Base-by-base conservation (phyloP, 2,888 invertebrate genomes). In the Torymus texanus region DNA sequence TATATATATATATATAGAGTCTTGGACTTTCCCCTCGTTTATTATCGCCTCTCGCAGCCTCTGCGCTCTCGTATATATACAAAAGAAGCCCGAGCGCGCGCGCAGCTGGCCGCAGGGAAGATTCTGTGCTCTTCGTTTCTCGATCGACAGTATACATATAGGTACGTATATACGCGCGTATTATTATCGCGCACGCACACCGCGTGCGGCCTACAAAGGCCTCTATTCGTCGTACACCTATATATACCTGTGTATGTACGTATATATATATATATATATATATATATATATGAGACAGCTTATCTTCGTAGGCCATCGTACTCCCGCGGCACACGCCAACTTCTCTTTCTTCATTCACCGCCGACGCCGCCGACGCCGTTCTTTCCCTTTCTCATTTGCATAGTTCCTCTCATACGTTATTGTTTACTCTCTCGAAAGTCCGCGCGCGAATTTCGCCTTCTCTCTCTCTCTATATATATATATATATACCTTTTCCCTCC, bases 21-120 rank as follows among this genome's bases (percentile, higher is more conserved):
- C 8, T 8, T 41, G 41, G 41, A 41, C 85, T 86, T 86, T 86
- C 85, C 85, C 85, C 85, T 86, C 85, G 85, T 86, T 85, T 84
- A 85, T 86, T 86, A 85, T 85, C 85, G 85, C 83, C 85, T 81
- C 83, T 41, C 41, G 41, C 41, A 8, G 1, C 8, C 4, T 5
- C 29, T 3, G 29, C 10, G 10, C 41, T 41, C 41, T 5, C 8
- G 41, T 41, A 41, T 29, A 29, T 83, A 84, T 84, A 85, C 84
- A 80, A 79, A 83, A 53, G 58, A 58, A 24, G 68, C 41, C 41
- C 51, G 51, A 65, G 29, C n/a, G 5, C 21, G 3, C 21, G 65
- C 16, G 14, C n/a, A 70, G 10, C 10, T 41, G 41, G 41, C 41
- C 41, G 41, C 41, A 8, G 21, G 13, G 16, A 50, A 29, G 58